Evolutionary conservation across 2,797 vertebrate species (phyloP).

Genomic region (Esox masquinongy): DNA sequence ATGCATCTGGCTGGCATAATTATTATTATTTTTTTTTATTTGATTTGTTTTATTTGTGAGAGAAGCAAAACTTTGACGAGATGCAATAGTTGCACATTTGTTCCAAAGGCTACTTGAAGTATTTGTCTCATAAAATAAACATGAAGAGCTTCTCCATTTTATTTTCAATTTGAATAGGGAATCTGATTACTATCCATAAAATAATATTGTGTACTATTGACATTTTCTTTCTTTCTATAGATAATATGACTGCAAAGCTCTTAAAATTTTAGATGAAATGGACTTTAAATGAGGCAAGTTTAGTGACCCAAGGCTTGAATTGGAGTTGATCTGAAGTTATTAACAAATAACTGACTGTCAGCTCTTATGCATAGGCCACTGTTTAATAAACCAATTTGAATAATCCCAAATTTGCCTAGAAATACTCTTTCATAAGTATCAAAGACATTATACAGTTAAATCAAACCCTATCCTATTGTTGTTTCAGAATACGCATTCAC

Average conservation of each 20-base stretch:
- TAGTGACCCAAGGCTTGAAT: background rate
- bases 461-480: slow-evolving; percentile 32
- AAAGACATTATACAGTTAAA: slow-evolving; percentile 32
- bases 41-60: slow-evolving; percentile 20
- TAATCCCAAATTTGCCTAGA: slow-evolving; percentile 42
- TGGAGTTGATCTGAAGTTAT: background rate
- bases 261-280: background rate
- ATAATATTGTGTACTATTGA: slow-evolving; percentile 6
- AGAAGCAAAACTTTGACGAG: slow-evolving; percentile 8
- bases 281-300: background rate
- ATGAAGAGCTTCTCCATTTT: slow-evolving; percentile 11
- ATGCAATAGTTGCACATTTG: background rate
- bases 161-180: slow-evolving; percentile 12
- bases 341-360: slow-evolving; percentile 25
- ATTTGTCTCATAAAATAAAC: slow-evolving; percentile 18
- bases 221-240: background rate
- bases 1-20: background rate
- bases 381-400: slow-evolving; percentile 43
- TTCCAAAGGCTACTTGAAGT: slow-evolving; percentile 7
- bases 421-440: slow-evolving; percentile 44
- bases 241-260: background rate
- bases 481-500: slow-evolving; percentile 14
- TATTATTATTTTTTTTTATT: slow-evolving; percentile 3
- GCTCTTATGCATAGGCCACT: slow-evolving; percentile 13
- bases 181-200: slow-evolving; percentile 14